Evolutionary conservation across 2,113 vertebrate species (phyloP), one percentile per base, ranked within the genome.

Genomic region (Brachyhypopomus occidentalis): DNA sequence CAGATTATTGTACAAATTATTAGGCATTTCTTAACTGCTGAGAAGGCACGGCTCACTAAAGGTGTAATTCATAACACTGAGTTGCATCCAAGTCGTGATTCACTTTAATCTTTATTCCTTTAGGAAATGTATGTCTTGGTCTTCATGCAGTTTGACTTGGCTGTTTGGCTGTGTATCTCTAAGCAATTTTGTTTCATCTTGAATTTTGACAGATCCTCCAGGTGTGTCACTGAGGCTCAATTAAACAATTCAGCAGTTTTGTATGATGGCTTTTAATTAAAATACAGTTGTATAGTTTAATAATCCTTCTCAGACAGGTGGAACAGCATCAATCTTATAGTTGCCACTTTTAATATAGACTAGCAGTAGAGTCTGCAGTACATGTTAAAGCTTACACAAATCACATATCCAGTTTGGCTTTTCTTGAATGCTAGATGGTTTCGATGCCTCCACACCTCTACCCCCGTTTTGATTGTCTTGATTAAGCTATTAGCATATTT

Each of bases 201-300:
- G 14, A 67, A 2, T 69, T 69, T 7, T 34, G 63, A 30, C 45
- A 52, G 30, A 30, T 41, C 64, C 17, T 67, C 64, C 19, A 36
- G 27, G 34, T 27, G 8, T 45, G 22, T 77, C 16, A 38, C 12
- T 45, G 3, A 76, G 45, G 38, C 41, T 23, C 27, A 59, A 52
- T 59, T 74, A 6, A 72, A 30, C 45, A 55, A 19, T 20, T 73
- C 71, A 73, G 25, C 55, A 52, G 41, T 66, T 66, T 7, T 25
- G 23, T 23, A 62, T 62, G 9, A 25, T 22, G 9, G 60, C 62
- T 30, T 23, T 64, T 34, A 36, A 34, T 34, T 70, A 14, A 70
- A 41, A n/a, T 22, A n/a, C n/a, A 4, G 34, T 41, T 41, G 20
- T 38, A 36, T 67, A 20, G 16, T 20, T 67, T 52, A 52, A 14